phyloP scores from a whole-genome alignment of 2,113 vertebrate genomes.

The Monopterus albus region DNA sequence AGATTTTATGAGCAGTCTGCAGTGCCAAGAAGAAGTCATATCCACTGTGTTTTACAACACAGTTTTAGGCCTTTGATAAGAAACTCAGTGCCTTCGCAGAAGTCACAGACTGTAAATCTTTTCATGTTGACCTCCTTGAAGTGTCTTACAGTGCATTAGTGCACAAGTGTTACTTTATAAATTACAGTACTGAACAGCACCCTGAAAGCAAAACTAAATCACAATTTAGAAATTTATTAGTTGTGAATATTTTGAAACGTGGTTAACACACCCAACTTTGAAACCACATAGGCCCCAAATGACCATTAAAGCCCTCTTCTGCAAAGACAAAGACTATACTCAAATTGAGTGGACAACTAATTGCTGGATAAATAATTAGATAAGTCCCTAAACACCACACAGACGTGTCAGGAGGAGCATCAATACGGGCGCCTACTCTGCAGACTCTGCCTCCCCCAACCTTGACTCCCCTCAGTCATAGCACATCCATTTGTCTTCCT shows the following conservation, averaged over 20 bases:
- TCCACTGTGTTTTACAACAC: conserved; percentile 48
- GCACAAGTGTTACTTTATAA: no score
- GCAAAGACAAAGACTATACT: not conserved
- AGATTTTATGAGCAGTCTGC: conserved; percentile 16
- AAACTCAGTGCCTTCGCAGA: conserved; percentile 42
- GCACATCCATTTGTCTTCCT: conserved; percentile 71
- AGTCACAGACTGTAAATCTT: conserved; percentile 45
- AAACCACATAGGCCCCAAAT: conserved; percentile 12
- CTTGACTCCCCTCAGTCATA: conserved; percentile 65
- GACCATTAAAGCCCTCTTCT: not conserved
- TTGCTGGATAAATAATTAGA: no score
- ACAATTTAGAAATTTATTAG: not conserved
- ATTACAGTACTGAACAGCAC: no score
- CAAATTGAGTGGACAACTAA: conserved; percentile 4
- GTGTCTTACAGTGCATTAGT: conserved; percentile 3
- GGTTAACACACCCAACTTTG: not conserved
- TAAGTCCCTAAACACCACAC: no score
- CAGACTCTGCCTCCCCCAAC: conserved; percentile 67
- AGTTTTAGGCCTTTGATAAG: conserved; percentile 62
- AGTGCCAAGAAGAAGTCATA: conserved; percentile 51
- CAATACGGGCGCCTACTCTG: conserved; percentile 55
- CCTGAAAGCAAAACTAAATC: not conserved
- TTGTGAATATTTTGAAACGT: conserved; percentile 1
- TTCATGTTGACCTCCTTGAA: conserved; percentile 39
- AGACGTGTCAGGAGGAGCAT: no score